Conservation (phyloP, 2,888 invertebrate species). For the Hyppa rectilinea region DNA sequence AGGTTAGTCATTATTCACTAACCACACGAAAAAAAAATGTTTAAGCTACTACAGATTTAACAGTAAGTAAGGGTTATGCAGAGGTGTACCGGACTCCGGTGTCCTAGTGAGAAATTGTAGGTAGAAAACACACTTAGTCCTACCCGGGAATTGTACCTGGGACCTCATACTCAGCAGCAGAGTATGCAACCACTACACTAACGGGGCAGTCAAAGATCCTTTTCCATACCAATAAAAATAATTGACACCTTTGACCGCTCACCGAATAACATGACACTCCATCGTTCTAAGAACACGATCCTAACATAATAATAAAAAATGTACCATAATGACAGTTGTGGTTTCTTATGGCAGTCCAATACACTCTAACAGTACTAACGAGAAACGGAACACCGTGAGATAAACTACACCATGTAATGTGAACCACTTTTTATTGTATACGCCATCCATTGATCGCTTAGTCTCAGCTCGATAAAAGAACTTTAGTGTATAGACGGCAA, state of each 20-base stretch:
- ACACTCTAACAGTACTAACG: slow-evolving; percentile 60
- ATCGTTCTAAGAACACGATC: slow-evolving; percentile 44
- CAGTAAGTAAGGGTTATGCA: too few relatives aligned
- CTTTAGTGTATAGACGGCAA: slow-evolving; percentile 26
- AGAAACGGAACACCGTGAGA: slow-evolving; percentile 68
- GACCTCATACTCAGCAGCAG: too few relatives aligned
- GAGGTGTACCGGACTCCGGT: too few relatives aligned
- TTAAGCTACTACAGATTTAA: too few relatives aligned
- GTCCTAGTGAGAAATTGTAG: too few relatives aligned
- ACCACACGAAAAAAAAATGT: too few relatives aligned
- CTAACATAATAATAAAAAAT: slow-evolving; percentile 57
- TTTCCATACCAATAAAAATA: slow-evolving; percentile 35
- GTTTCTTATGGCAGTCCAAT: slow-evolving; percentile 61
- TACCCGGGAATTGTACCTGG: too few relatives aligned
- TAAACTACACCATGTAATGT: slow-evolving; percentile 29
- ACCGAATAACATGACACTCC: slow-evolving; percentile 37
- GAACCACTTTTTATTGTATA: neutral
- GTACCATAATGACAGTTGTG: slow-evolving; percentile 43
- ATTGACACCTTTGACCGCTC: slow-evolving; percentile 44
- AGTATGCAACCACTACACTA: too few relatives aligned
- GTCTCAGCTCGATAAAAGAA: neutral
- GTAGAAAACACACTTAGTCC: too few relatives aligned
- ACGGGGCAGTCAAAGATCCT: too few relatives aligned
- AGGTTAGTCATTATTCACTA: too few relatives aligned
- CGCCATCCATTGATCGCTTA: slow-evolving; percentile 37